Percentiles rank a stretch among this genome's conserved stretches.
These are phyloP conservation scores for Lichenostomus cassidix DNA, from an alignment of 2,113 vertebrate species.

Conservation along the genomic window DNA sequence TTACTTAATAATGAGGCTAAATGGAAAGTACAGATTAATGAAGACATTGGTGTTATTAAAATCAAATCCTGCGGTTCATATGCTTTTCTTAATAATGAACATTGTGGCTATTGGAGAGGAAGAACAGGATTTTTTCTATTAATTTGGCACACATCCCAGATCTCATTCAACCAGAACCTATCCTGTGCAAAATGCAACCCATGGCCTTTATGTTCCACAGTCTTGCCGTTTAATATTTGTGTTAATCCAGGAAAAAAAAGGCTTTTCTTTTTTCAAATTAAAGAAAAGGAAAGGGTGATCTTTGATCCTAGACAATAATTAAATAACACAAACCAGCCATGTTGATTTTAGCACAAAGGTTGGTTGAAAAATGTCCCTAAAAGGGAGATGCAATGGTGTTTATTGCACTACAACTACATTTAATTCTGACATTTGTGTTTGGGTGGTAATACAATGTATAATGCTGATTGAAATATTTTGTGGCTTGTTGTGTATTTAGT, in stretches of 20 bases:
- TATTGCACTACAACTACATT: neutral
- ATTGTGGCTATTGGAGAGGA: conserved; percentile 86
- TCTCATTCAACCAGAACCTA: conserved; percentile 96
- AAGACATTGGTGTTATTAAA: conserved; percentile 94
- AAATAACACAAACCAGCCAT: conserved; percentile 15
- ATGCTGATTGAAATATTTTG: neutral
- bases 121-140: conserved; percentile 91
- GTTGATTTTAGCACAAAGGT: conserved; percentile 20
- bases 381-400: neutral
- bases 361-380: conserved; percentile 2
- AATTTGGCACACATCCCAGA: conserved; percentile 95
- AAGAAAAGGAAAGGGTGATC: conserved; percentile 46
- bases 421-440: neutral
- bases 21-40: conserved; percentile 85
- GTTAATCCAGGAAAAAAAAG: conserved; percentile 64
- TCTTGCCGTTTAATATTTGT: conserved; percentile 76
- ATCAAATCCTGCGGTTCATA: conserved; percentile 91
- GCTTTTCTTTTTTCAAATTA: conserved; percentile 54
- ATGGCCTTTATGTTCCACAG: conserved; percentile 83
- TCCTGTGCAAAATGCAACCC: conserved; percentile 84
- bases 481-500: neutral
- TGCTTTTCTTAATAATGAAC: conserved; percentile 91
- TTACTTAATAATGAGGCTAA: conserved; percentile 82
- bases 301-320: conserved; percentile 61
- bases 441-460: neutral